Conservation (phyloP, 2,797 vertebrate genomes). For the Bradypus variegatus region DNA sequence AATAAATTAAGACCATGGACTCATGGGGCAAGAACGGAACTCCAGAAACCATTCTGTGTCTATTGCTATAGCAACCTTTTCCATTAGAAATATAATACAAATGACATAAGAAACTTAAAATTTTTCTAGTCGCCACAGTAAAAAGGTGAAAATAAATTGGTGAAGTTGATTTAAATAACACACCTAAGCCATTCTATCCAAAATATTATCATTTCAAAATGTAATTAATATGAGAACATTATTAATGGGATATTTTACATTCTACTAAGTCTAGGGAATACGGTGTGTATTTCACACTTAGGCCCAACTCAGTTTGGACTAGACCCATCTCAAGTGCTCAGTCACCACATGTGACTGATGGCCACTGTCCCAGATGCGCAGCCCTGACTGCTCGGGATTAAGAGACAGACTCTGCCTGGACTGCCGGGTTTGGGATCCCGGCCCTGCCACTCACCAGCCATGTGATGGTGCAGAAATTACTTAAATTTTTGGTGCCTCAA, state of each 20-base stretch:
- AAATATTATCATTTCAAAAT: not conserved
- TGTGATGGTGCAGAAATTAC: not conserved
- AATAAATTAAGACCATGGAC: not conserved
- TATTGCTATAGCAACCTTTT: not conserved
- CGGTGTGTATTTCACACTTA: not conserved
- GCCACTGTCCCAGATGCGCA: rapidly evolving
- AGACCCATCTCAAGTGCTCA: not conserved
- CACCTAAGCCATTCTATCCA: not conserved
- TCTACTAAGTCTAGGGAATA: not conserved
- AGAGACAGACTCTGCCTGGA: not conserved
- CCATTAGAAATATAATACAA: not conserved
- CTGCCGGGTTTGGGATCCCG: not conserved
- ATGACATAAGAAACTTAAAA: not conserved
- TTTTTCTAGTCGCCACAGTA: not conserved
- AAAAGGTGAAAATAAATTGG: not conserved
- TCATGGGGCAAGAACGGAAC: not conserved
- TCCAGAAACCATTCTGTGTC: not conserved
- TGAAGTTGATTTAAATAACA: not conserved
- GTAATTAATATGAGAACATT: not conserved
- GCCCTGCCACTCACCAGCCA: not conserved
- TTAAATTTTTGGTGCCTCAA: not conserved
- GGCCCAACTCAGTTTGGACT: not conserved
- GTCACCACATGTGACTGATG: rapidly evolving
- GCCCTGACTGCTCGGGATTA: not conserved
- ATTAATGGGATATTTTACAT: not conserved